Base-by-base conservation (phyloP, 2,113 vertebrate genomes). In the Serranochromis macrocephalus region DNA sequence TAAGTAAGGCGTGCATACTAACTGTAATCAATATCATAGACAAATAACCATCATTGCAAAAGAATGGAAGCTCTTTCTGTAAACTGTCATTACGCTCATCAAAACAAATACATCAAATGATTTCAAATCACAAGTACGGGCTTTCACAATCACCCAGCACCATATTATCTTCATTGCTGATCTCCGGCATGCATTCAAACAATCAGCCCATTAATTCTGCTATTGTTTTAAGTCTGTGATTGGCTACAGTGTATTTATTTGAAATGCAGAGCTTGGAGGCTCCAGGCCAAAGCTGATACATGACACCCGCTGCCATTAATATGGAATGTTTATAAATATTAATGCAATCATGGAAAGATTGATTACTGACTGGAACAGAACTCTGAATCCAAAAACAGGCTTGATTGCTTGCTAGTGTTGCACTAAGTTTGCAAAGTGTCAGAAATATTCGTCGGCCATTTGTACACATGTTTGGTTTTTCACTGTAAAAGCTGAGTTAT, bases 311-410 rank as follows among this genome's bases (percentile, higher is more conserved):
- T 78, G 38, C 61, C 89, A 89, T 94, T 92, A 90, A 92, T 94
- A 84, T 53, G 88, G 91, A 92, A 92, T 89, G 88, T 94, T 91
- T 94, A 94, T 95, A 92, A 95, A 96, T 96, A 94, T 95, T 93
- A 91, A 95, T 95, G 94, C 87, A 95, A 94, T 94, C 92, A 92
- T 3, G 2, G 71, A 19, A 24, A 89, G 92, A 92, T 87, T 88
- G 89, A 93, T 94, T 80, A 71, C 83, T 82, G 13, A 53, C 80
- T 85, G 83, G 68, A 92, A 42, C 38, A 1, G 33, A 29, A 83
- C 78, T 66, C 61, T 80, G 63, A 81, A 75, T 85, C 84, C 53
- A 75, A 86, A 91, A 91, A 31, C 85, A 38, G 81, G 21, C 92
- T 55, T 90, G 92, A 94, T 94, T 92, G 85, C 84, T 57, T 17